These are phyloP conservation scores for Drosophila quinaria DNA, from an alignment of 2,888 invertebrate species.

Conservation along the genomic window DNA sequence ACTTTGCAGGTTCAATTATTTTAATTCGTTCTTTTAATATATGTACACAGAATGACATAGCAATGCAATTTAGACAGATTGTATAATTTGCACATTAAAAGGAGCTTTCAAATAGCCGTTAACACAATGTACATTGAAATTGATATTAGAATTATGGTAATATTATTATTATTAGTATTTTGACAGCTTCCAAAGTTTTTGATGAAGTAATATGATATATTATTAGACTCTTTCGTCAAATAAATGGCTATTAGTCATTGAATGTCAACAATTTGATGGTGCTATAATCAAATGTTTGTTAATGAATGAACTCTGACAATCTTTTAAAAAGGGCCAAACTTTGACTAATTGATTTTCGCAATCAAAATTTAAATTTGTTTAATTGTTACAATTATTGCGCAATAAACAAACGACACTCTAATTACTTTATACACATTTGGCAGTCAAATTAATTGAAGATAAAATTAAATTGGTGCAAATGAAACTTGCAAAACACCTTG, in stretches of 20 bases:
- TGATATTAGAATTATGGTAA: slow-evolving; percentile 45
- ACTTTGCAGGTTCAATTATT: slow-evolving; percentile 14
- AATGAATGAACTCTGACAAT: slow-evolving; percentile 31
- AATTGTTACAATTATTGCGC: slow-evolving; percentile 32
- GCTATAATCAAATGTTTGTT: slow-evolving; percentile 14
- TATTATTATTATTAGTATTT: slow-evolving; percentile 23
- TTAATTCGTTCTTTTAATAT: slow-evolving; percentile 15
- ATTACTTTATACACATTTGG: slow-evolving; percentile 18
- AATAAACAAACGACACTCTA: slow-evolving; percentile 21
- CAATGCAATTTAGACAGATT: slow-evolving; percentile 44
- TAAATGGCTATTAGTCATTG: slow-evolving; percentile 49
- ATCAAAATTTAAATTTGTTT: slow-evolving; percentile 13
- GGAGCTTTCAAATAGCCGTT: slow-evolving; percentile 28
- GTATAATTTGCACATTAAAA: slow-evolving; percentile 54
- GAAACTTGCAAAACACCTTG: slow-evolving; percentile 22
- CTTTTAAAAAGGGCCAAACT: slow-evolving; percentile 3
- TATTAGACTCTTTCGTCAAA: slow-evolving; percentile 51
- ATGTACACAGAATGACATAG: slow-evolving; percentile 21
- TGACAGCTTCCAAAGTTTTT: slow-evolving; percentile 46
- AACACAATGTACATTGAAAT: slow-evolving; percentile 22
- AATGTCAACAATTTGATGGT: slow-evolving; percentile 20
- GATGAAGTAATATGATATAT: slow-evolving; percentile 61
- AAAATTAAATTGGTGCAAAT: slow-evolving; percentile 32
- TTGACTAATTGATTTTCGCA: slow-evolving; percentile 19
- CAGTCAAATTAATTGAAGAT: slow-evolving; percentile 16